phyloP scores from a whole-genome alignment of 2,888 invertebrate species.

The Aphidius colemani region DNA sequence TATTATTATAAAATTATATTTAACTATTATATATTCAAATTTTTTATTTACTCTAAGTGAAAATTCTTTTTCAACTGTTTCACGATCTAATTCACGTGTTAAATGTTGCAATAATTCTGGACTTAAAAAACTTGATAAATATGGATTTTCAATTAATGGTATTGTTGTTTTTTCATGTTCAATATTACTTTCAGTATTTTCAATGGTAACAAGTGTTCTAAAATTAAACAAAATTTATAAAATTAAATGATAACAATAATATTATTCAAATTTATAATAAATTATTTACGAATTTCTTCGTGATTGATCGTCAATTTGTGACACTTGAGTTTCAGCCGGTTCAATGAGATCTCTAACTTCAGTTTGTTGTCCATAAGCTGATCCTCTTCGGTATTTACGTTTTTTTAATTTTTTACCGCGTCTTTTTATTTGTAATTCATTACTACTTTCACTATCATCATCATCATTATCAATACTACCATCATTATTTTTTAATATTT shows the following conservation, averaged over 20 bases:
- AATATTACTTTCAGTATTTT: not conserved
- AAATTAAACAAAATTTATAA: too few relatives aligned
- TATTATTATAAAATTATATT: too few relatives aligned
- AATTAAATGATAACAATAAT: too few relatives aligned
- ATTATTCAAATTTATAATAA: too few relatives aligned
- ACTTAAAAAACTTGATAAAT: constrained; percentile 62
- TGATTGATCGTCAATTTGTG: constrained; percentile 60
- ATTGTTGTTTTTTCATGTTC: constrained; percentile 35
- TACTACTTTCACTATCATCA: constrained; percentile 36
- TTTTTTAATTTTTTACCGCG: constrained; percentile 52
- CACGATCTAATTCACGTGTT: constrained; percentile 70
- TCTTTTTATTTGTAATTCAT: constrained; percentile 41
- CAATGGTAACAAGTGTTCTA: too few relatives aligned
- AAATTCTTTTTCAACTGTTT: constrained; percentile 73
- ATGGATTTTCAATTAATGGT: constrained; percentile 24
- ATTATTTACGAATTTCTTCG: constrained; percentile 33
- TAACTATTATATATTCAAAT: too few relatives aligned
- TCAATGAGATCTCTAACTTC: constrained; percentile 63
- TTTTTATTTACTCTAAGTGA: constrained; percentile 66
- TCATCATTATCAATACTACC: constrained; percentile 30
- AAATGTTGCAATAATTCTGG: constrained; percentile 69
- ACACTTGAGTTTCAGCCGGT: constrained; percentile 69
- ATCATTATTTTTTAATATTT: too few relatives aligned
- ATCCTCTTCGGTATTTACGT: constrained; percentile 48
- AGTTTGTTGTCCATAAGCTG: constrained; percentile 54